Conservation (phyloP, 2,888 invertebrate genomes). For the Diplolepis rosae region DNA sequence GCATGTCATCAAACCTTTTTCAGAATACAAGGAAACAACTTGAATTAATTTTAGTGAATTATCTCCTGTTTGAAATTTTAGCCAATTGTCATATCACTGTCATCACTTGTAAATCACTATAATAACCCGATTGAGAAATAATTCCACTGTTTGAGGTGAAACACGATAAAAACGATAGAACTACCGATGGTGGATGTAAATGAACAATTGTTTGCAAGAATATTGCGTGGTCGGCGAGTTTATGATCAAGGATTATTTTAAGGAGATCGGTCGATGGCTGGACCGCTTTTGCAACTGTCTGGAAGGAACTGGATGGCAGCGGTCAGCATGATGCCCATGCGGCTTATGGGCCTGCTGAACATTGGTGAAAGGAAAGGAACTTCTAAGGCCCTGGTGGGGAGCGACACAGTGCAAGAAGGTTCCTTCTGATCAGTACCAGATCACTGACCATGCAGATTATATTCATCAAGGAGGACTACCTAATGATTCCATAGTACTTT, state of each 20-base stretch:
- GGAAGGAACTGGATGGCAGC: slow-evolving; percentile 45
- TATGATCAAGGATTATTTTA: slow-evolving; percentile 32
- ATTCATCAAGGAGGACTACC: slow-evolving; percentile 6
- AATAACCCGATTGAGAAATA: not conserved
- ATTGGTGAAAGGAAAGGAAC: slow-evolving; percentile 50
- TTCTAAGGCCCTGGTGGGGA: slow-evolving; percentile 42
- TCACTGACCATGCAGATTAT: slow-evolving; percentile 13
- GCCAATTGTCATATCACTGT: slow-evolving; percentile 8
- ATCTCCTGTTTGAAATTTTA: not conserved
- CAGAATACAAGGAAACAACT: no score
- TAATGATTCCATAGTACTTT: slow-evolving; percentile 1
- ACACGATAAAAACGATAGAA: not conserved
- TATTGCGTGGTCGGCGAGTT: slow-evolving; percentile 22
- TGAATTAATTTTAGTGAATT: slow-evolving; percentile 3
- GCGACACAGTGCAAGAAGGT: slow-evolving; percentile 35
- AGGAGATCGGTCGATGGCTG: slow-evolving; percentile 52
- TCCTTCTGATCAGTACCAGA: slow-evolving; percentile 28
- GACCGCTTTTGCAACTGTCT: slow-evolving; percentile 61
- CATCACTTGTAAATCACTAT: slow-evolving; percentile 9
- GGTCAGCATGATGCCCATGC: slow-evolving; percentile 50
- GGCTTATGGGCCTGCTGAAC: slow-evolving; percentile 46
- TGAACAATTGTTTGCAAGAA: not conserved
- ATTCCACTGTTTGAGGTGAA: not conserved
- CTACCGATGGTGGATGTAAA: not conserved
- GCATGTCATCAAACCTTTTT: slow-evolving; percentile 8